Evolutionary conservation across 2,888 invertebrate species (phyloP), one percentile per base, ranked within the genome.

Genomic region (Aricia artaxerxes): DNA sequence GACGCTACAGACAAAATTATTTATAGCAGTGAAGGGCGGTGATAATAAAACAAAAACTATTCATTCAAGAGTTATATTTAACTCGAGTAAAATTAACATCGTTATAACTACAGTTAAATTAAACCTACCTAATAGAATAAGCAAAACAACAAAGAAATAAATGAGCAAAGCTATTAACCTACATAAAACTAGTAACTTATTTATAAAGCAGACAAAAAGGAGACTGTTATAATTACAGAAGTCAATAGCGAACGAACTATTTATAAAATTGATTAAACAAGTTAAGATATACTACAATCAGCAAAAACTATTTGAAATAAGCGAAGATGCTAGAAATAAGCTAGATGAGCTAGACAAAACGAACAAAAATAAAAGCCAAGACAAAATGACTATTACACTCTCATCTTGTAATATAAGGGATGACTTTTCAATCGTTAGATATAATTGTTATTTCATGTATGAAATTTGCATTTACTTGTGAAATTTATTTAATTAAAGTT

Each of bases 131-230:
- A 44, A 7, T 40, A 73, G 9, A 11, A n/a, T 38, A 73, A 13
- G 5, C 4, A 24, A 24, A 49, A 24, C 4, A 24, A 44, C 44
- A 40, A 49, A 49, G 16, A 44, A 24, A 75, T 75, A 31, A 75
- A 76, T 49, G 1, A 24, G 24, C 13, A 76, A 35, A 31, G 57
- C 53, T 57, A 76, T 53, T 76, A 76, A 57, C 53, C 69, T 69
- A 69, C 4, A 69, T 69, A 35, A 53, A 76, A 57, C 76, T 11
- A 73, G 73, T 73, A 24, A 24, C 4, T 40, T 73, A 44, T 73
- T 44, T 40, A 44, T 73, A 73, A 73, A 40, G 16, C 7, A 6
- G 38, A 24, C 40, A 73, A 44, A 49, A 73, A 73, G 49, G 3
- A 64, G 13, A 69, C 69, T 69, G 24, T 49, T 49, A 49, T 75